Conservation (phyloP, 1,140 invertebrate genomes). For the Eciton burchellii region DNA sequence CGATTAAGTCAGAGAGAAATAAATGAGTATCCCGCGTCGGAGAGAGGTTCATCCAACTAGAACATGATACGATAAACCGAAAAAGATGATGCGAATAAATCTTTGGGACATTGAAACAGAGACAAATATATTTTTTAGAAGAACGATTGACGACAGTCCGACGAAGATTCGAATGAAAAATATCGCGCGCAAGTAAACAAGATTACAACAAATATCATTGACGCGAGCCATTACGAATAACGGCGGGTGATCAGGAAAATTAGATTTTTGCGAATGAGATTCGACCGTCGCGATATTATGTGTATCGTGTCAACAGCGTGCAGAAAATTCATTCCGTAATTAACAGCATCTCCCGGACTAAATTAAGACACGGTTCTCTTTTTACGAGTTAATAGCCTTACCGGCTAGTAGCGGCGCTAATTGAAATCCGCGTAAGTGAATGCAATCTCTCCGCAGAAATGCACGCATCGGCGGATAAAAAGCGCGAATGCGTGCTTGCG, state of each 20-base stretch:
- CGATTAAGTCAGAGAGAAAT: conserved; percentile 2
- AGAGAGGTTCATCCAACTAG: not conserved
- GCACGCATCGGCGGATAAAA: not conserved
- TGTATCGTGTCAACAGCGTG: not conserved
- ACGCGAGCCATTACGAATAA: not conserved
- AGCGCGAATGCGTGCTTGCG: conserved; percentile 15
- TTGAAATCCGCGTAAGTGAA: conserved; percentile 3
- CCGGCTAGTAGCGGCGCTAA: not conserved
- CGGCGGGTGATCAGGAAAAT: not conserved
- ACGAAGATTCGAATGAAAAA: too few relatives aligned
- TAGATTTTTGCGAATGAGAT: not conserved
- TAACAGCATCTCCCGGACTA: not conserved
- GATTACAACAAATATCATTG: not conserved
- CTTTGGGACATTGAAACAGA: not conserved
- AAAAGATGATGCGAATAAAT: too few relatives aligned
- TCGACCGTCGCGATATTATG: too few relatives aligned
- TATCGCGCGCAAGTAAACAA: not conserved
- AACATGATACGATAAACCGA: too few relatives aligned
- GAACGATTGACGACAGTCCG: not conserved
- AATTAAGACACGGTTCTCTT: conserved; percentile 34
- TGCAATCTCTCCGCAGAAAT: not conserved
- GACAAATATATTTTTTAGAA: conserved; percentile 8
- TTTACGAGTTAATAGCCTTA: not conserved
- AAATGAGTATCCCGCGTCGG: not conserved
- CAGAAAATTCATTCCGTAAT: conserved; percentile 6